Base-by-base conservation (phyloP, 2,113 vertebrate genomes). In the Albula goreensis region DNA sequence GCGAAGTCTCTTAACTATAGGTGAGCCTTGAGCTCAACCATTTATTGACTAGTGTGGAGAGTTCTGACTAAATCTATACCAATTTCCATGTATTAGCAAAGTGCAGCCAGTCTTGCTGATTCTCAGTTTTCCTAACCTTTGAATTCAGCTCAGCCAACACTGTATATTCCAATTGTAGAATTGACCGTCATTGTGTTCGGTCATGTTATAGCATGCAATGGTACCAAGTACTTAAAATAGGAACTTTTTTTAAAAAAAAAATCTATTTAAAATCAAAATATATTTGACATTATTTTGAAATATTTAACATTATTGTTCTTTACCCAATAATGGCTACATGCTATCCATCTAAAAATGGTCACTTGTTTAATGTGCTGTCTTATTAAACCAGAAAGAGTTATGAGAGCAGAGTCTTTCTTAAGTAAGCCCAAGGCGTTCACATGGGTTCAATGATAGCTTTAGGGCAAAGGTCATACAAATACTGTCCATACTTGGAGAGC, bases 21-120 rank as follows among this genome's bases (percentile, higher is more conserved):
- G 31, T 63, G 17, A 81, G 22, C 48, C 48, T 50, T 80, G 48
- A 12, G 70, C 70, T 13, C 31, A 63, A 80, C 50, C 50, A 15
- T 50, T 50, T 17, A 85, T 52, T 31, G 85, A 80, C 60, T 66
- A 63, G 22, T 19, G 60, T n/a, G 77, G 22, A 11, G 48, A 12
- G 22, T 63, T 48, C 22, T 66, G 66, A 63, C 63, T 56, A 85
- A 50, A 85, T 85, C 78, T n/a, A n/a, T 85, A 50, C 78, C 56
- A 80, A 50, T 63, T 66, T 8, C 78, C 56, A 49, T 80, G 53
- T 78, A 80, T 81, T 81, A 85, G n/a, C 22, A 31, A 31, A 63
- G 56, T 80, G 48, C 48, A 85, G 66, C 81, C 78, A 66, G 17
- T 50, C 48, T 66, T 50, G 13, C 50, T 49, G 50, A 85, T 66